Conservation (phyloP, 2,888 invertebrate genomes). For the Phorcus lineatus region DNA sequence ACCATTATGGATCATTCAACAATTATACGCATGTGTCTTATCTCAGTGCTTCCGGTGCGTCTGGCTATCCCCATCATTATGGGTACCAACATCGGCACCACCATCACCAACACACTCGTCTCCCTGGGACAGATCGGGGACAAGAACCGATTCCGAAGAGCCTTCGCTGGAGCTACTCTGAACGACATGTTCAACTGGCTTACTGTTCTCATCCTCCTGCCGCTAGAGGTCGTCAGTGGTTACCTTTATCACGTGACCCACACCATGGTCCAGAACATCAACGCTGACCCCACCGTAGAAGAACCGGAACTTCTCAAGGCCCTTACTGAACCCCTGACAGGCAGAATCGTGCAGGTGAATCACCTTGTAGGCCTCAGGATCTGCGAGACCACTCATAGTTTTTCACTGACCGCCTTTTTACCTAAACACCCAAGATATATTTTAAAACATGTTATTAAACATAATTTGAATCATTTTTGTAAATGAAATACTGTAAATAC, state of each 20-base stretch:
- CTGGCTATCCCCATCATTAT: conserved; percentile 79
- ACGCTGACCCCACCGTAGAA: conserved; percentile 45
- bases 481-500: no score
- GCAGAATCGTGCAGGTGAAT: conserved; percentile 71
- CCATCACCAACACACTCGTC: conserved; percentile 79
- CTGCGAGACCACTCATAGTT: no score
- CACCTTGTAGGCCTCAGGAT: conserved; percentile 30
- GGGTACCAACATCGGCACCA: conserved; percentile 79
- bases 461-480: no score
- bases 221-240: conserved; percentile 75
- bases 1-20: no score
- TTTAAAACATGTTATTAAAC: no score
- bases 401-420: neutral
- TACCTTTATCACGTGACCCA: conserved; percentile 64
- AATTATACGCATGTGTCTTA: neutral
- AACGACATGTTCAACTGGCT: conserved; percentile 80
- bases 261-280: conserved; percentile 69
- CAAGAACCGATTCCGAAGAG: conserved; percentile 75
- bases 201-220: conserved; percentile 77
- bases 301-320: conserved; percentile 73
- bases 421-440: no score
- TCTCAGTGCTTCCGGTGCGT: conserved; percentile 70
- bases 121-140: conserved; percentile 74
- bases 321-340: conserved; percentile 77
- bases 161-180: conserved; percentile 74